These are phyloP conservation scores for Lepidotrigona ventralis DNA, from an alignment of 1,140 invertebrate species.

Conservation along the genomic window DNA sequence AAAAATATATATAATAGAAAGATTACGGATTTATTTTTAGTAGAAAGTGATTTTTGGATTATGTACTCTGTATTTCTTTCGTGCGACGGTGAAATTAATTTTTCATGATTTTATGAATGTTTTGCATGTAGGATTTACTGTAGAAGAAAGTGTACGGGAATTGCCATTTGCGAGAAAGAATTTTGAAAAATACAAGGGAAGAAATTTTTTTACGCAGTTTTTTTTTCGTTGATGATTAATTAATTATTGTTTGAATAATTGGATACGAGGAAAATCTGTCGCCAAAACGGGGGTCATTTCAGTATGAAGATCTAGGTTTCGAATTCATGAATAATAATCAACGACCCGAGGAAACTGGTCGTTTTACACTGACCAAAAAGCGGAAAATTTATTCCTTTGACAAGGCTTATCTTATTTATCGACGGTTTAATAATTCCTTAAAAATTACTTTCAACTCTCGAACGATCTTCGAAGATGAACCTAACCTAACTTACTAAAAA, in stretches of 20 bases:
- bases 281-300: neutral
- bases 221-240: too few relatives aligned
- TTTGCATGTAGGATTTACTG: neutral
- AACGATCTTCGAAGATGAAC: neutral
- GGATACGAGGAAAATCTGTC: neutral
- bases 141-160: neutral
- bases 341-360: neutral
- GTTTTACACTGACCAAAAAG: neutral
- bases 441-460: too few relatives aligned
- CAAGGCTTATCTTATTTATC: neutral
- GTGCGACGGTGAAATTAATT: neutral
- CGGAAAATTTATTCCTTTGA: slow-evolving; percentile 15
- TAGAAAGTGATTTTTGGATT: too few relatives aligned
- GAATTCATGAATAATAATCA: slow-evolving; percentile 39
- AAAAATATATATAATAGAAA: too few relatives aligned
- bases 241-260: neutral
- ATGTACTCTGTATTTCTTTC: neutral
- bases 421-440: neutral
- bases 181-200: too few relatives aligned
- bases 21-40: too few relatives aligned
- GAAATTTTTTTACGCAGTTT: too few relatives aligned
- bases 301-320: slow-evolving; percentile 11
- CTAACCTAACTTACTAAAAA: too few relatives aligned
- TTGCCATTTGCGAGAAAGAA: neutral
- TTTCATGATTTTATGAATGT: neutral